Base-by-base conservation (phyloP, 2,888 invertebrate species). In the Fragum whitleyi region DNA sequence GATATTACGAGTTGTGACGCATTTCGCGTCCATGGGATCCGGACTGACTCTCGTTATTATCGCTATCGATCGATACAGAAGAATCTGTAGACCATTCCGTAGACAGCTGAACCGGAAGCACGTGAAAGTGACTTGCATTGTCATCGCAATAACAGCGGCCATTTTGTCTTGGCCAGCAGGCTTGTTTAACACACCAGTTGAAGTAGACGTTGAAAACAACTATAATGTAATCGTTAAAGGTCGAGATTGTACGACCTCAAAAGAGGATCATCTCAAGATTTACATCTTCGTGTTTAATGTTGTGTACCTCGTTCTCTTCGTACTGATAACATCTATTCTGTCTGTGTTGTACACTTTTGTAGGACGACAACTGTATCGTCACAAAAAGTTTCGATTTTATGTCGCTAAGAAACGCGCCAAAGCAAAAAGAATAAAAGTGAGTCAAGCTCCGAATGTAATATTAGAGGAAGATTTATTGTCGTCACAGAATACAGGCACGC, bases 21-120 rank as follows among this genome's bases (percentile, higher is more conserved):
- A 88, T 61, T 88, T 90, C 57, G 59, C 83, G 0, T 77, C 86
- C 0, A 77, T 88, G 11, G 79, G 87, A 11, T 90, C 90, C 0
- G 85, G 83, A 67, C 74, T 86, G 6, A 87, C 87, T 9, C 71
- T 91, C 14, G 69, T 89, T 14, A 85, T 86, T n/a, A 91, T 91
- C 26, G 90, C 89, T 28, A 69, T 88, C 11, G 90, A 91, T 39
- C 71, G 88, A 29, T 86, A 82, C 57, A 76, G 84, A 53, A 53
- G 85, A 73, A 80, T 87, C 26, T 85, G 86, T 36, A 61, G 73
- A 16, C 89, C 87, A 1, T 84, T 87, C 65, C 72, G 72, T 7
- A 28, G 62, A 32, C 89, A 89, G 47, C 74, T 89, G n/a, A 80
- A 83, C 11, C 65, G 61, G 26, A 77, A 69, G 3, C 84, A 85